Conservation (phyloP, 2,888 invertebrate species). For the Eudemis profundana region DNA sequence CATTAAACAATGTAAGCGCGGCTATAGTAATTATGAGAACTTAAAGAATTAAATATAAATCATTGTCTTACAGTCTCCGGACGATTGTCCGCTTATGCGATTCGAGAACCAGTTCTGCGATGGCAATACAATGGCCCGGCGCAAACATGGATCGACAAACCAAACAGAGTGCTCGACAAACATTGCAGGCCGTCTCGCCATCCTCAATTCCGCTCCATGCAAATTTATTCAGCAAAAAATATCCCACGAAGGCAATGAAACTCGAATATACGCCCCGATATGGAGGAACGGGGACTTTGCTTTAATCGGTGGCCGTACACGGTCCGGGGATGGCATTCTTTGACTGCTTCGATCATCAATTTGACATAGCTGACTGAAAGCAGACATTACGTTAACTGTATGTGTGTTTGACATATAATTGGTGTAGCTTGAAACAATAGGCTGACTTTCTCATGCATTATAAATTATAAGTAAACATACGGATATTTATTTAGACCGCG, state of each 20-base stretch:
- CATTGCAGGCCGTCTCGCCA: constrained; percentile 59
- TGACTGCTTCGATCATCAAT: constrained; percentile 44
- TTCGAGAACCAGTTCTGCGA: constrained; percentile 46
- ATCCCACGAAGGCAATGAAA: constrained; percentile 53
- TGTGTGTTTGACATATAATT: constrained; percentile 11
- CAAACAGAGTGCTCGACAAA: constrained; percentile 67
- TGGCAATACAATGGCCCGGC: constrained; percentile 65
- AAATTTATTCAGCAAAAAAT: constrained; percentile 63
- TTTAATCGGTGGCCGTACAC: constrained; percentile 45
- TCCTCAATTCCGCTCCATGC: constrained; percentile 58
- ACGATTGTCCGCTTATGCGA: constrained; percentile 44
- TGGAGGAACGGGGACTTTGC: constrained; percentile 45
- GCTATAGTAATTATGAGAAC: neutral
- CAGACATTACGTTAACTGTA: constrained; percentile 20
- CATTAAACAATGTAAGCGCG: neutral
- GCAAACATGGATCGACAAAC: constrained; percentile 69
- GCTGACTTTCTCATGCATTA: constrained; percentile 5
- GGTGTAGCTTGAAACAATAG: constrained; percentile 13
- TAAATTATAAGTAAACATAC: neutral
- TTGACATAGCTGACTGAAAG: constrained; percentile 44
- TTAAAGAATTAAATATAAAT: constrained; percentile 30
- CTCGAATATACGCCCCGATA: constrained; percentile 55
- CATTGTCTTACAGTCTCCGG: constrained; percentile 37
- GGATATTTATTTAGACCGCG: neutral
- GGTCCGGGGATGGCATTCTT: constrained; percentile 48